Conservation (phyloP, 2,888 invertebrate species). For the Drosophila nr. perissopoda region DNA sequence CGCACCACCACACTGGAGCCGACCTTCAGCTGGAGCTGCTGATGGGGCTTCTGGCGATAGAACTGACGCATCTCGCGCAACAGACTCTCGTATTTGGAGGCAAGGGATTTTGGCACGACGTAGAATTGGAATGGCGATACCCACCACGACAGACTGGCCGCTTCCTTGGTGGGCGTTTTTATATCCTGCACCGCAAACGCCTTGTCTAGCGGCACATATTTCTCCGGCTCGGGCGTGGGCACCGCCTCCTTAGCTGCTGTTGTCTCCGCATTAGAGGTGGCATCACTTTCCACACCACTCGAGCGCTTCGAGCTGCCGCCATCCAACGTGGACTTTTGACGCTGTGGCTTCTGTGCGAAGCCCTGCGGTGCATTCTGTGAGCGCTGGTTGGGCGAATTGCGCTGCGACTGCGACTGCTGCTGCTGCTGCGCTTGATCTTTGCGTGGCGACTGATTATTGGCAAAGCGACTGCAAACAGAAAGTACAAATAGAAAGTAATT, state of each 20-base stretch:
- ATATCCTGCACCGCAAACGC: slow-evolving; percentile 86
- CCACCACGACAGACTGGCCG: slow-evolving; percentile 90
- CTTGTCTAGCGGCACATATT: slow-evolving; percentile 86
- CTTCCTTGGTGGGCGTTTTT: slow-evolving; percentile 86
- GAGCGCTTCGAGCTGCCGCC: slow-evolving; percentile 60
- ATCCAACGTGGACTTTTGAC: slow-evolving; percentile 69
- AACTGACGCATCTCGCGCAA: slow-evolving; percentile 89
- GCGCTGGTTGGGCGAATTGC: slow-evolving; percentile 60
- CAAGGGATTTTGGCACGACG: slow-evolving; percentile 86
- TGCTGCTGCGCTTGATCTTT: slow-evolving; percentile 50
- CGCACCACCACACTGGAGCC: slow-evolving; percentile 89
- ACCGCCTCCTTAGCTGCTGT: slow-evolving; percentile 12
- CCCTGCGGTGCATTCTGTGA: slow-evolving; percentile 82
- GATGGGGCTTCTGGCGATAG: slow-evolving; percentile 86
- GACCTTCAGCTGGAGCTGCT: slow-evolving; percentile 84
- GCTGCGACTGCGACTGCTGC: slow-evolving; percentile 47
- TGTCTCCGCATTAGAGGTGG: slow-evolving; percentile 27
- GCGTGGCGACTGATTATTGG: slow-evolving; percentile 60
- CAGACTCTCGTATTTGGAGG: slow-evolving; percentile 88
- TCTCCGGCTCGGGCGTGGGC: slow-evolving; percentile 51
- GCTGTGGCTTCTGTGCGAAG: slow-evolving; percentile 72
- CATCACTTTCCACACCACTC: slow-evolving; percentile 61
- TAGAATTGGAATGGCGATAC: slow-evolving; percentile 90
- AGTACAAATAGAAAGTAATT: neutral
- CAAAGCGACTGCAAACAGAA: slow-evolving; percentile 59